phyloP scores from a whole-genome alignment of 2,113 vertebrate species.

The Balaeniceps rex region DNA sequence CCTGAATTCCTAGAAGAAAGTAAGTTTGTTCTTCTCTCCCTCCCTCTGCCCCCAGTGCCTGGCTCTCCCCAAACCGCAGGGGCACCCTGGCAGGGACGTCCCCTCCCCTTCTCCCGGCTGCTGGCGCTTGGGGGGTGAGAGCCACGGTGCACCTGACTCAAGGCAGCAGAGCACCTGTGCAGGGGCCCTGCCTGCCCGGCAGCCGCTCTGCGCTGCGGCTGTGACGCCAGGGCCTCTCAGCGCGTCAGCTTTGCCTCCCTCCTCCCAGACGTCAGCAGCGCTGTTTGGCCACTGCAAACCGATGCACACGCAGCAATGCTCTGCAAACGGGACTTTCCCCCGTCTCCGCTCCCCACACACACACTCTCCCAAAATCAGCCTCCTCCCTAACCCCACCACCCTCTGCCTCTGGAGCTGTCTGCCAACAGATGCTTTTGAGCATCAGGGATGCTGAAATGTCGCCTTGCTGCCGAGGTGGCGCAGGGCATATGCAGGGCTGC shows the following conservation, averaged over 20 bases:
- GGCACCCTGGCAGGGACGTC: background rate
- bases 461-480: background rate
- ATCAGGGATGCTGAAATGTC: background rate
- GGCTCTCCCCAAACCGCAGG: background rate
- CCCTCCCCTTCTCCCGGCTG: background rate
- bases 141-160: background rate
- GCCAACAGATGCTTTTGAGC: background rate
- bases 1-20: slow-evolving; percentile 32
- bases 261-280: background rate
- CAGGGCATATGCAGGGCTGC: background rate
- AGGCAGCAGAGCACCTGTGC: background rate
- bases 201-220: background rate
- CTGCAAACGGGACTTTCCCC: background rate
- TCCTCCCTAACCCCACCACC: background rate
- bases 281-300: background rate
- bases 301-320: background rate
- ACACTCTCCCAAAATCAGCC: background rate
- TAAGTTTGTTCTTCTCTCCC: slow-evolving; percentile 4
- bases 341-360: rapidly evolving
- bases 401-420: background rate
- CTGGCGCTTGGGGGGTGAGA: background rate
- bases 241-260: background rate
- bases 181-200: background rate
- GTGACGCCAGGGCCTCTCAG: rapidly evolving
- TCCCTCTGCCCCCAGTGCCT: background rate